Conservation (phyloP, 1,140 invertebrate genomes). For the Brachystomella parvula region DNA sequence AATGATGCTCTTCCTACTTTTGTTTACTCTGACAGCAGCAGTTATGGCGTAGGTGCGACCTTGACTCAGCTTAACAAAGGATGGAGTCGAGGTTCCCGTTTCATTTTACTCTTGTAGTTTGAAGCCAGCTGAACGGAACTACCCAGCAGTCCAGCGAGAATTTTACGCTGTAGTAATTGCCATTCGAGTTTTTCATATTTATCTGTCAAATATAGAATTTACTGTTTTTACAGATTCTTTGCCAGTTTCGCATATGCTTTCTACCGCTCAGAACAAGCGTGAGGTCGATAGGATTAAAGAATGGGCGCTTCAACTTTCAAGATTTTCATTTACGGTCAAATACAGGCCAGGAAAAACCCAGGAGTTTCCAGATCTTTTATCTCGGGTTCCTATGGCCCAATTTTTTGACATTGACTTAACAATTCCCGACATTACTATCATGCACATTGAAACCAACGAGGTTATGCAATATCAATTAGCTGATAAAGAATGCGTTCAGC, state of each 20-base stretch:
- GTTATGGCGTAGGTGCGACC: background rate
- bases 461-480: background rate
- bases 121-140: background rate
- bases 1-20: background rate
- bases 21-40: too few relatives aligned
- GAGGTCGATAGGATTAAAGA: too few relatives aligned
- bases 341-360: background rate
- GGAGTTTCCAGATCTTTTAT: background rate
- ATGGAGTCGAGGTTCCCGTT: background rate
- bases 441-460: background rate
- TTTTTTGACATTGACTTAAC: too few relatives aligned
- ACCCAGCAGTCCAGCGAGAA: background rate
- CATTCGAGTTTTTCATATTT: too few relatives aligned
- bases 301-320: too few relatives aligned
- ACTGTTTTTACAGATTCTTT: too few relatives aligned
- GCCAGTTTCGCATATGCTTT: too few relatives aligned
- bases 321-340: too few relatives aligned
- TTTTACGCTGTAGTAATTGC: background rate
- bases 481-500: background rate
- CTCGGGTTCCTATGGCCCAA: background rate
- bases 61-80: background rate
- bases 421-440: background rate
- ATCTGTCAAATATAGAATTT: too few relatives aligned
- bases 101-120: background rate
- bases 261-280: too few relatives aligned